Evolutionary conservation across 2,113 vertebrate species (phyloP).

Genomic region (Telmatochromis sp.): DNA sequence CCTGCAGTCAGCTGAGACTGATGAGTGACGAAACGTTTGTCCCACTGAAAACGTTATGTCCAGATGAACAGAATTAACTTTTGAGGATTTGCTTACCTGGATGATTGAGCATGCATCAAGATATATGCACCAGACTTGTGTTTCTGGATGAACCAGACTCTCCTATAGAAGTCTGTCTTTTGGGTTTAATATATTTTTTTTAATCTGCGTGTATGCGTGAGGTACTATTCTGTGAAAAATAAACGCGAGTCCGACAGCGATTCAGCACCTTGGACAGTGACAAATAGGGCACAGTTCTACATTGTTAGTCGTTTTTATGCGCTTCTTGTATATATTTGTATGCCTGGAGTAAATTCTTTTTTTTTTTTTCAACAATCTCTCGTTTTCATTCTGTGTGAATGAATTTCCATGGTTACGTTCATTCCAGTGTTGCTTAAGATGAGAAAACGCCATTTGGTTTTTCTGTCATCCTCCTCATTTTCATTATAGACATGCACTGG

Average conservation of each 20-base stretch:
- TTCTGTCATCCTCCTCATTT: not conserved
- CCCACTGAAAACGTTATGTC: not conserved
- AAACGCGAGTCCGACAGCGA: rapidly evolving
- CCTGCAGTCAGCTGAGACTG: not conserved
- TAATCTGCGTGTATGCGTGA: rapidly evolving
- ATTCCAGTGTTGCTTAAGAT: rapidly evolving
- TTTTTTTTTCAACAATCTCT: not conserved
- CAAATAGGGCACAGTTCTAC: not conserved
- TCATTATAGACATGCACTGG: rapidly evolving
- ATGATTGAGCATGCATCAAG: not conserved
- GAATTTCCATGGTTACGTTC: rapidly evolving
- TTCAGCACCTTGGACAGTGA: slow-evolving; percentile 33
- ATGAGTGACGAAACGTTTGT: not conserved
- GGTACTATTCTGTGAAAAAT: rapidly evolving
- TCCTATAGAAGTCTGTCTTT: not conserved
- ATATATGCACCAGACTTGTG: not conserved
- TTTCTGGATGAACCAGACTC: not conserved
- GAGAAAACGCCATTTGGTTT: rapidly evolving
- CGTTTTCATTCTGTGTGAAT: not conserved
- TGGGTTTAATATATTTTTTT: not conserved
- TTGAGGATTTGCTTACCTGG: not conserved
- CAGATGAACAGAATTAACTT: not conserved
- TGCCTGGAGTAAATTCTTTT: not conserved
- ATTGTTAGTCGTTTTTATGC: too few species aligned
- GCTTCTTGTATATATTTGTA: rapidly evolving